These are phyloP conservation scores for Channallabes apus DNA, from an alignment of 2,797 vertebrate genomes.

Conservation along the genomic window DNA sequence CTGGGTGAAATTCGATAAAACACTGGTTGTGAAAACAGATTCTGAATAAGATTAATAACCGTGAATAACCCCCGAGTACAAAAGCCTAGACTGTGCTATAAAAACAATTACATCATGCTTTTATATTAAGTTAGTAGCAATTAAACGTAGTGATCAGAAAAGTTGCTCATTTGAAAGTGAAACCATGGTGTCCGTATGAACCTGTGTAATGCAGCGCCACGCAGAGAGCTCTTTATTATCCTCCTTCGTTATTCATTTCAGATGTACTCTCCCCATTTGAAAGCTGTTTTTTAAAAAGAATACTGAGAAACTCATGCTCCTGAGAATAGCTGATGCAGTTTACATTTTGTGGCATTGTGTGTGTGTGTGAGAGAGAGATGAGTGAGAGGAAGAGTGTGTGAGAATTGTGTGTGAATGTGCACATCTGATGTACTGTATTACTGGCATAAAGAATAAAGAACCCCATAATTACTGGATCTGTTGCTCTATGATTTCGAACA, in stretches of 20 bases:
- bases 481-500: constrained; percentile 12
- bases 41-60: background rate
- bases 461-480: constrained; percentile 40
- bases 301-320: constrained; percentile 71
- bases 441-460: constrained; percentile 59
- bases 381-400: background rate
- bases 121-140: background rate
- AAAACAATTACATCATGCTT: background rate
- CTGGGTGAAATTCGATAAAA: background rate
- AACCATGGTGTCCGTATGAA: background rate
- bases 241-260: background rate
- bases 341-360: constrained; percentile 34
- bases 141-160: background rate
- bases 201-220: too few species aligned
- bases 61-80: background rate
- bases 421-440: constrained; percentile 54
- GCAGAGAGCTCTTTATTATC: background rate
- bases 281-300: constrained; percentile 61
- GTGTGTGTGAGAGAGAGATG: background rate
- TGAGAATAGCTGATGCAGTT: constrained; percentile 41
- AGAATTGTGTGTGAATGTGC: constrained; percentile 21
- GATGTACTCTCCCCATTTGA: constrained; percentile 45
- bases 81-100: background rate
- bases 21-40: too few species aligned
- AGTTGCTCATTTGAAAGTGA: background rate